Evolutionary conservation across 1,140 invertebrate genomes (phyloP), one percentile per base, ranked within the genome.

Genomic region (Drosophila pectinifera): DNA sequence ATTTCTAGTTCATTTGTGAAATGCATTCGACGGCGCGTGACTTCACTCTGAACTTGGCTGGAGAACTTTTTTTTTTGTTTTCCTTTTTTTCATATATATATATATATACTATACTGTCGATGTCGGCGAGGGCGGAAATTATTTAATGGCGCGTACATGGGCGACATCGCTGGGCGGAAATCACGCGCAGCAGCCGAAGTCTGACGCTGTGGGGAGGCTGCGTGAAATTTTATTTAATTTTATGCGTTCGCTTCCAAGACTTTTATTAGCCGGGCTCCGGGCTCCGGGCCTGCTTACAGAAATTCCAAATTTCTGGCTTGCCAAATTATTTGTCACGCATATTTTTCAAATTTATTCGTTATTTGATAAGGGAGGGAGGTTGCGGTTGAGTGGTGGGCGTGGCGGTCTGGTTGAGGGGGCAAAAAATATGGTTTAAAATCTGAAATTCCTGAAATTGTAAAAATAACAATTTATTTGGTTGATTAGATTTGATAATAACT

Each of bases 61-160:
- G 16, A 43, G 45, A 72, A 70, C 22, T 43, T 63, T 63, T 24
- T 46, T 7, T 22, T 48, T 22, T 31, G 22, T 11, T 46, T 36
- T 45, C 22, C 11, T 39, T 36, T 28, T 45, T n/a, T n/a, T n/a
- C n/a, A n/a, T n/a, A n/a, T 59, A 28, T 16, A 20, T 53, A 16
- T 59, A 11, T 16, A 41, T 42, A 34, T 24, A n/a, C 31, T 48
- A 39, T 61, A n/a, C n/a, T n/a, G n/a, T 49, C 20, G 34, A 28
- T 36, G 64, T 57, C 43, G 63, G 65, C 78, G 64, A 69, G 84
- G 77, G 80, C 84, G 84, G 84, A 89, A 89, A 89, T 89, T 89
- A 89, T 89, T 89, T 89, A 89, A 89, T 89, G 84, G 80, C 76
- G 80, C 84, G 84, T 84, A 89, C 84, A 89, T 89, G 80, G 68